These are phyloP conservation scores for Hyles lineata DNA, from an alignment of 2,888 invertebrate genomes.

Conservation along the genomic window DNA sequence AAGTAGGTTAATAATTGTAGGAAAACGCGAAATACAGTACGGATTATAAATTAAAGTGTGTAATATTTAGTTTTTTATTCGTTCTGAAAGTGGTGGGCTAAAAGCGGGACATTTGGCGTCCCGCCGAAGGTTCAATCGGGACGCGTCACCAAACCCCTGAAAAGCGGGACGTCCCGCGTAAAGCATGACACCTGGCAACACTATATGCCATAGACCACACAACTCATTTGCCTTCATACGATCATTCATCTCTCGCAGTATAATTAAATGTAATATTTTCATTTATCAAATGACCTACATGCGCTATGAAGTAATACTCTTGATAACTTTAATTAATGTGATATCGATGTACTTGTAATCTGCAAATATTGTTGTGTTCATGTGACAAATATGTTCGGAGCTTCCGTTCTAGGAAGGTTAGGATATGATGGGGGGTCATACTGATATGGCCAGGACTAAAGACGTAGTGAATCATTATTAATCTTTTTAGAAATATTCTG, in stretches of 20 bases:
- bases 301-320: slow-evolving; percentile 3
- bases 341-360: neutral
- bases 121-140: no score
- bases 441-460: neutral
- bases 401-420: neutral
- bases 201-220: no score
- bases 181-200: no score
- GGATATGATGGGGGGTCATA: neutral
- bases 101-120: no score
- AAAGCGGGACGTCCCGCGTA: no score
- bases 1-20: no score
- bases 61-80: no score
- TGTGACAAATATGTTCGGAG: neutral
- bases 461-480: neutral
- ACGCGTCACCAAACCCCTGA: no score
- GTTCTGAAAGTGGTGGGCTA: no score
- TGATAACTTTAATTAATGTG: neutral
- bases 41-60: no score
- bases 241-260: neutral
- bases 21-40: no score
- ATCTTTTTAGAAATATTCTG: neutral
- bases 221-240: no score
- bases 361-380: neutral
- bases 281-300: slow-evolving; percentile 3
- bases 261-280: neutral